Conservation (phyloP, 2,797 vertebrate species). For the Myotis pilosus region DNA sequence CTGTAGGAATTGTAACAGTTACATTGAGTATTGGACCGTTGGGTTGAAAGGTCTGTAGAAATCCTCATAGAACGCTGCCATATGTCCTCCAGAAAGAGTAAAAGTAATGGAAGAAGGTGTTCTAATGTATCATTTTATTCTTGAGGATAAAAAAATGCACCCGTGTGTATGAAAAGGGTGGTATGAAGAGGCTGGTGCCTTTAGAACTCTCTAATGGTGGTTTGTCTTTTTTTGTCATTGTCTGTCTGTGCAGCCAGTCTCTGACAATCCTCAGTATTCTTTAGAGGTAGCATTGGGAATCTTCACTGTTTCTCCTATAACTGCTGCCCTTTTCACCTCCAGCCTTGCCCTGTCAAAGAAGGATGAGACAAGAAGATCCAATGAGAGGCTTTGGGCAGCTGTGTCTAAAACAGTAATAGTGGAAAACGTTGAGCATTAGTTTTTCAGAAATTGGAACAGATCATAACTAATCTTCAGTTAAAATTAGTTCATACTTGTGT, state of each 20-base stretch:
- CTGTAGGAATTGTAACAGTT: background rate
- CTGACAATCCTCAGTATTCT: background rate
- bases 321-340: background rate
- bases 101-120: background rate
- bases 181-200: background rate
- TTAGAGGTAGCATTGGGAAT: background rate
- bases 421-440: rapidly evolving
- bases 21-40: no score
- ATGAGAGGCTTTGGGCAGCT: background rate
- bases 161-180: rapidly evolving
- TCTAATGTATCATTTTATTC: background rate
- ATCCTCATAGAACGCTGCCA: background rate
- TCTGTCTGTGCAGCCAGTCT: background rate
- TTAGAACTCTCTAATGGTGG: no score
- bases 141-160: background rate
- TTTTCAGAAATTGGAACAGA: background rate
- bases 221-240: background rate
- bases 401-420: background rate
- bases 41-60: background rate
- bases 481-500: background rate
- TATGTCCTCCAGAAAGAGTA: background rate
- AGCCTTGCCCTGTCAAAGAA: background rate
- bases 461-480: background rate
- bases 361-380: background rate
- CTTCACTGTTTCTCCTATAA: rapidly evolving